Evolutionary conservation across 2,113 vertebrate genomes (phyloP), one percentile per base, ranked within the genome.

Genomic region (Stictonetta naevosa): DNA sequence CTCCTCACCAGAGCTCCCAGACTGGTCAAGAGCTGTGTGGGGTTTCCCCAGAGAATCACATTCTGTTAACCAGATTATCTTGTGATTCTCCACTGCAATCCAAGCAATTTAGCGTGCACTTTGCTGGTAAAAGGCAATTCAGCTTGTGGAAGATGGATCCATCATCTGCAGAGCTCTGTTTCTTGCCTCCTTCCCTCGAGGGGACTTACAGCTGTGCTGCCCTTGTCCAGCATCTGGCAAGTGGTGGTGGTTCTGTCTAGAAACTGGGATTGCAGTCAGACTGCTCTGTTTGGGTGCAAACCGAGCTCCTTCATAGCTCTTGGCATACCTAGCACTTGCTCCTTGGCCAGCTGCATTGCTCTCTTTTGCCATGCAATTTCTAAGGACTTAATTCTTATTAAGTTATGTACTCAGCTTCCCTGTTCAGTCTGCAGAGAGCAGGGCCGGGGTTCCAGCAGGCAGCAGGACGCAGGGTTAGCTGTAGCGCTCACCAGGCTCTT

Each of bases 381-480:
- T n/a, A 68, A 91, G 77, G 46, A 15, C 29, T 89, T 82, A 42
- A 38, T 38, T 38, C 38, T 38, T 11, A 38, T 38, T 38, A 38
- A 38, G 38, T 38, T 11, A 38, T 38, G 38, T 38, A 38, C 8
- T 38, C 38, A 10, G 31, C 63, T 83, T 93, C 29, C 33, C 34
- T 2, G 4, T 36, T 73, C 23, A 69, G 20, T 1, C 0, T 21
- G n/a, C 38, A 69, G 58, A 55, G 76, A 77, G 26, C 63, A 58
- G 31, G 0, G 0, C 20, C 18, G 44, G 36, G 23, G 52, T 76
- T 64, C 26, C 63, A 48, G 38, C 1, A 3, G 48, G 23, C n/a
- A 21, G 40, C 2, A 3, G n/a, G 56, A 59, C 72, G 36, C 64
- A 40, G 63, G 58, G 19, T 90, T 66, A 68, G 82, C 67, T 86